phyloP scores from a whole-genome alignment of 2,888 invertebrate species.

The Ormyrus rosae region DNA sequence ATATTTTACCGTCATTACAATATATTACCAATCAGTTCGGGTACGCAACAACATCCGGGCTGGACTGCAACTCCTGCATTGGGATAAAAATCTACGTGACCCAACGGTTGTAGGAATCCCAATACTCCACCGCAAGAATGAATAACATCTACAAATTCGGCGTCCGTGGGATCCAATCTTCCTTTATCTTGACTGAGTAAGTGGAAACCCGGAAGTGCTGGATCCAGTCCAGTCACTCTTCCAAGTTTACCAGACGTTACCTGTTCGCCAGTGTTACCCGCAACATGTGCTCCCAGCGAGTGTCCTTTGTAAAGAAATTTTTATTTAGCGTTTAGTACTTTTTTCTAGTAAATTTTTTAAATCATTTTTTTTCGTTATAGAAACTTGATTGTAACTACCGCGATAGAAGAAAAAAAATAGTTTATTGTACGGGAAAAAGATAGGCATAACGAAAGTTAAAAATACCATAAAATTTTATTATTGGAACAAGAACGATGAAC shows the following conservation, averaged over 20 bases:
- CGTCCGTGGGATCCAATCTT: constrained; percentile 71
- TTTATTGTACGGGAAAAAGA: no score
- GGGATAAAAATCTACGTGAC: constrained; percentile 74
- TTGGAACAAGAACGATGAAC: no score
- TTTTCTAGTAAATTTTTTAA: neutral
- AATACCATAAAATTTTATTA: no score
- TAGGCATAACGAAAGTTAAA: no score
- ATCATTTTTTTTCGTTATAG: neutral
- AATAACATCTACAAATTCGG: constrained; percentile 74
- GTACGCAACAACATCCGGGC: constrained; percentile 74
- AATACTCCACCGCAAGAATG: constrained; percentile 75
- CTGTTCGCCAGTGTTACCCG: constrained; percentile 70
- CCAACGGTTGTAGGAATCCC: constrained; percentile 71
- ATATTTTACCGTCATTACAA: neutral
- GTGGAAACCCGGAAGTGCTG: constrained; percentile 75
- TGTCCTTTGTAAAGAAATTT: constrained; percentile 65
- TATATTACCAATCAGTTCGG: constrained; percentile 69
- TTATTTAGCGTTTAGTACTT: neutral
- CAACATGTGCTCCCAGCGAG: constrained; percentile 74
- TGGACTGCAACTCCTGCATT: constrained; percentile 74
- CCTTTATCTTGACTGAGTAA: constrained; percentile 64
- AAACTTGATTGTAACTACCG: no score
- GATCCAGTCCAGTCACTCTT: constrained; percentile 76
- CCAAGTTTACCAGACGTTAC: constrained; percentile 70
- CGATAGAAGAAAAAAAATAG: no score